These are phyloP conservation scores for Turritopsis dohrnii DNA, from an alignment of 30 jellyfish, hydroid and myxozoan species.

Conservation along the genomic window DNA sequence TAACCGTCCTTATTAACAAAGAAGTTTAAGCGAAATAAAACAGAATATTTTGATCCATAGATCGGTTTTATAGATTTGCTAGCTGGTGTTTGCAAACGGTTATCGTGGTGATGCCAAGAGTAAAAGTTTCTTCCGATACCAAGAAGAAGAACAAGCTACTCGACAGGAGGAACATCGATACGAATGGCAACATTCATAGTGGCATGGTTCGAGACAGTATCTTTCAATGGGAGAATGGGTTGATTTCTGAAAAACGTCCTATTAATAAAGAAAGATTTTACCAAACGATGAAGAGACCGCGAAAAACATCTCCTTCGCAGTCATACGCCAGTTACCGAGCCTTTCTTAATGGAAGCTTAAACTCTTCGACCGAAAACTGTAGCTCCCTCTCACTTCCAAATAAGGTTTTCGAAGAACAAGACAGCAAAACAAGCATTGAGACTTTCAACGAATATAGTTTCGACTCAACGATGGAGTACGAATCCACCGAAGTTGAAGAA, in stretches of 20 bases:
- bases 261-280: not conserved
- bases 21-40: not conserved
- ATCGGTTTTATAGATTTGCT: too few species aligned
- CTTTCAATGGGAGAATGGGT: not conserved
- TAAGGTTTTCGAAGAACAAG: not conserved
- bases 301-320: not conserved
- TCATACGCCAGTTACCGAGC: not conserved
- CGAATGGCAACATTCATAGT: not conserved
- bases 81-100: not conserved
- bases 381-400: not conserved
- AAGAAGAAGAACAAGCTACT: not conserved
- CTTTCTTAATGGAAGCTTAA: not conserved
- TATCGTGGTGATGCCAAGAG: not conserved
- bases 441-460: not conserved
- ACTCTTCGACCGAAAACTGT: not conserved
- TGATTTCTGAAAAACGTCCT: not conserved
- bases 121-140: not conserved
- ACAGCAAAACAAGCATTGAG: not conserved
- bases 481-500: not conserved
- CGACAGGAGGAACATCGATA: not conserved
- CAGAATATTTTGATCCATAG: not conserved
- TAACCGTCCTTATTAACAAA: not conserved
- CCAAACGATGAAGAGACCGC: not conserved
- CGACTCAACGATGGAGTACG: not conserved
- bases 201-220: not conserved